These are phyloP conservation scores for Macropodus opercularis DNA, from an alignment of 2,797 vertebrate genomes.

Conservation along the genomic window DNA sequence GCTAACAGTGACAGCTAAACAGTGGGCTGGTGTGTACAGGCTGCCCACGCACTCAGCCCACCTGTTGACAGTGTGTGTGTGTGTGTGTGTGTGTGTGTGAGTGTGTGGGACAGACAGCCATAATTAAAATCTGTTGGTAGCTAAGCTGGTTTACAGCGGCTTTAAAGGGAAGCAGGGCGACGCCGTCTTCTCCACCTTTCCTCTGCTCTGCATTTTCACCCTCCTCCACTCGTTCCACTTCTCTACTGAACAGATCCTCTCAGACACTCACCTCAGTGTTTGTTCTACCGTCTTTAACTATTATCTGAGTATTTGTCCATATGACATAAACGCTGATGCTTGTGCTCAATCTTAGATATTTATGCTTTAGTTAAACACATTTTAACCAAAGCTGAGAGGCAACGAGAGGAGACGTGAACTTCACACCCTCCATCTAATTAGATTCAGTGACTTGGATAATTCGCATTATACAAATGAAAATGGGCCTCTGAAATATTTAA, in stretches of 20 bases:
- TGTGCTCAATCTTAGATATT: no score
- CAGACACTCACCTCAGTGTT: no score
- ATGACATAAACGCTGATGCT: no score
- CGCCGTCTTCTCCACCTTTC: slow-evolving; percentile 26
- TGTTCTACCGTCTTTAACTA: no score
- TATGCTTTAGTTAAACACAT: slow-evolving; percentile 1
- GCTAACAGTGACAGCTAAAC: slow-evolving; percentile 60
- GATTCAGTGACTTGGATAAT: slow-evolving; percentile 76
- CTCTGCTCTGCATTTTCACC: slow-evolving; percentile 13
- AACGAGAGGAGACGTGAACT: slow-evolving; percentile 28
- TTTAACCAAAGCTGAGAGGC: slow-evolving; percentile 3
- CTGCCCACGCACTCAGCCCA: slow-evolving; percentile 51
- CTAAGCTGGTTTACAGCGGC: slow-evolving; percentile 60
- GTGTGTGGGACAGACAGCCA: slow-evolving; percentile 47
- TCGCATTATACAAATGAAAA: slow-evolving; percentile 79
- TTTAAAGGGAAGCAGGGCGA: slow-evolving; percentile 45
- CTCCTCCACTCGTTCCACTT: slow-evolving; percentile 16
- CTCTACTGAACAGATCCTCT: slow-evolving; percentile 16
- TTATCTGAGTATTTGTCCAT: no score
- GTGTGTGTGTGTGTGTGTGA: slow-evolving; percentile 24
- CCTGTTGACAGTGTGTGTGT: slow-evolving; percentile 52
- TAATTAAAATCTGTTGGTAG: slow-evolving; percentile 64
- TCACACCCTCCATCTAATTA: slow-evolving; percentile 75
- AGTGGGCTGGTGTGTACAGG: slow-evolving; percentile 37
- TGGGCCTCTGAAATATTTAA: slow-evolving; percentile 75